These are phyloP conservation scores for Caerostris extrusa DNA, from an alignment of 1,140 invertebrate species.

Conservation along the genomic window DNA sequence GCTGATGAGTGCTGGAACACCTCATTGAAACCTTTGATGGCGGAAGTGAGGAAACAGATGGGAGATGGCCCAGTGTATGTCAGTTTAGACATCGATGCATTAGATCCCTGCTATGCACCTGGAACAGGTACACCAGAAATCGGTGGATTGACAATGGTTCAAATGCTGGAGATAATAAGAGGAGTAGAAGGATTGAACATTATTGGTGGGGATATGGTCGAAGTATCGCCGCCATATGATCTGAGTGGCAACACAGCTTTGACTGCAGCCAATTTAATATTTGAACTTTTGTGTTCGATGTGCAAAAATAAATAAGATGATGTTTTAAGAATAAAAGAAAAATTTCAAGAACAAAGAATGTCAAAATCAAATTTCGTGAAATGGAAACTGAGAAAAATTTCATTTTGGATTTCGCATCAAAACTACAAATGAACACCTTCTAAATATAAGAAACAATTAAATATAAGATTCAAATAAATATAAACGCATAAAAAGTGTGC, in stretches of 20 bases:
- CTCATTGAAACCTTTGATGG: constrained; percentile 64
- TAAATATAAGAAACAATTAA: no score
- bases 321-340: neutral
- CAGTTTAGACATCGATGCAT: constrained; percentile 75
- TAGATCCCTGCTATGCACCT: constrained; percentile 75
- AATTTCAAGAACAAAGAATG: neutral
- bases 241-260: constrained; percentile 75
- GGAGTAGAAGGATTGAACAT: constrained; percentile 70
- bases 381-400: neutral
- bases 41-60: constrained; percentile 70
- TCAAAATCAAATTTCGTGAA: neutral
- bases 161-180: constrained; percentile 76
- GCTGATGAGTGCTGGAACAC: constrained; percentile 76
- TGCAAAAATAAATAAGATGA: constrained; percentile 46
- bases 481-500: no score
- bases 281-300: constrained; percentile 76
- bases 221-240: constrained; percentile 77
- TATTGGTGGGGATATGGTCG: constrained; percentile 76
- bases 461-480: no score
- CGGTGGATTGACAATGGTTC: constrained; percentile 66
- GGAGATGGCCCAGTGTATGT: constrained; percentile 72
- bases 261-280: constrained; percentile 77
- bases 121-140: constrained; percentile 78
- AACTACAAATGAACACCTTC: no score
- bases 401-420: neutral